A percentile compares a stretch with the other conserved stretches of the same genome.
Evolutionary conservation across 1,140 invertebrate genomes (phyloP).

Genomic region (Druon quercuslanigerum): DNA sequence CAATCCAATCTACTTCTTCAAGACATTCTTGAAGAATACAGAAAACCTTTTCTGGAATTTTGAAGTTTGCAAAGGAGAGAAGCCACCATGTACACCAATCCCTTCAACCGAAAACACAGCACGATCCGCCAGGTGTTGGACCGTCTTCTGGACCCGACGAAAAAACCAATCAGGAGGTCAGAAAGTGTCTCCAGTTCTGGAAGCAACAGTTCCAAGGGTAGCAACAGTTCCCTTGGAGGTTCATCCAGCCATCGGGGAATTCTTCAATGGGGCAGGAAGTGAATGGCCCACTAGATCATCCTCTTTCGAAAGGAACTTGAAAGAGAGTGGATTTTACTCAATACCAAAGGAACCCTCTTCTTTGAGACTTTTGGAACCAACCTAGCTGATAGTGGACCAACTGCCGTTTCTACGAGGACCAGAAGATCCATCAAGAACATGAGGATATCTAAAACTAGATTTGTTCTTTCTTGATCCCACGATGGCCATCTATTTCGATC

Average conservation of each 20-base stretch:
- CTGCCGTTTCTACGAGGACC: neutral
- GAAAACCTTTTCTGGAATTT: neutral
- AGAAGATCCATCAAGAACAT: neutral
- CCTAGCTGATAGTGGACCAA: neutral
- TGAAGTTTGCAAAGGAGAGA: neutral
- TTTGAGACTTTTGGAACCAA: neutral
- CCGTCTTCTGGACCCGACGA: constrained; percentile 75
- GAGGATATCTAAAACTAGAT: neutral
- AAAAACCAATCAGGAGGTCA: constrained; percentile 62
- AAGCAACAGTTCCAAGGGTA: constrained; percentile 64
- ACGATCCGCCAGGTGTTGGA: constrained; percentile 83
- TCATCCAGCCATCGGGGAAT: constrained; percentile 54
- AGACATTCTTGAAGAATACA: neutral
- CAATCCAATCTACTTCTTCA: too few relatives aligned
- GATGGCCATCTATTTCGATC: too few relatives aligned
- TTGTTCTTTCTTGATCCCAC: too few relatives aligned
- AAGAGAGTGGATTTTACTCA: constrained; percentile 4
- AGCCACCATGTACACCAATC: constrained; percentile 82
- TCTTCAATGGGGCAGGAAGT: constrained; percentile 68
- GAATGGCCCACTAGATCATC: constrained; percentile 38
- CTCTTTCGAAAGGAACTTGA: constrained; percentile 2
- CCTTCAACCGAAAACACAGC: constrained; percentile 84
- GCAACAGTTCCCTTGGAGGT: constrained; percentile 55
- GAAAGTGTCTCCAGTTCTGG: constrained; percentile 68
- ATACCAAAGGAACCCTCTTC: constrained; percentile 2